Base-by-base conservation (phyloP, 2,888 invertebrate genomes). In the Odontocerum albicorne region DNA sequence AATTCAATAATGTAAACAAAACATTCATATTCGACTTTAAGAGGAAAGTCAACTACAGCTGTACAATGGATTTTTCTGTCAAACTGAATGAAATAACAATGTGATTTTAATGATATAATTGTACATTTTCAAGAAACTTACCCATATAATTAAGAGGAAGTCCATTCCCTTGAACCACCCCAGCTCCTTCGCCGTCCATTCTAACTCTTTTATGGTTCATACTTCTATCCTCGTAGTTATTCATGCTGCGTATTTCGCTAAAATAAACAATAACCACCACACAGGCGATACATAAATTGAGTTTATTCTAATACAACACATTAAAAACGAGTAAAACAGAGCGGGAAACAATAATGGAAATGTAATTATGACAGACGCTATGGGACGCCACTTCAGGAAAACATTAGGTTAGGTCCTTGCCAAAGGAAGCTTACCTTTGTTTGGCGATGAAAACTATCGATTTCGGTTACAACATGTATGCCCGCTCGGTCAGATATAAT, bases 381-480 rank as follows among this genome's bases (percentile, higher is more conserved):
- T 75, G 74, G 77, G 77, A 78, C 77, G 77, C 77, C 68, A 55
- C 63, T 73, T 71, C 70, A 44, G 40, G 45, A 71, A 75, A 74
- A 75, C 75, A 76, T 75, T 59, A 77, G 77, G 77, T 77, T 77
- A 76, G 73, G 74, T 66, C 66, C 67, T 68, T 67, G 69, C 74
- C 73, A 75, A 75, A 75, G 76, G 71, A 77, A 77, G 77, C 77
- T 76, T 78, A 78, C 77, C 77, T 78, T 77, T 78, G 77, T 77
- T 77, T 73, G 72, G 72, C 73, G 72, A 71, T 71, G 75, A 74
- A 74, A 75, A 72, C 72, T 78, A 78, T 78, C 73, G 77, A 78
- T 78, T 77, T 78, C 77, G 77, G 72, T 73, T 71, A 70, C 70
- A 72, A 72, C 68, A 72, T 71, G 70, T 72, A 76, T 75, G 72